phyloP scores from a whole-genome alignment of 1,140 invertebrate species.

The Lasaia peninsularis region DNA sequence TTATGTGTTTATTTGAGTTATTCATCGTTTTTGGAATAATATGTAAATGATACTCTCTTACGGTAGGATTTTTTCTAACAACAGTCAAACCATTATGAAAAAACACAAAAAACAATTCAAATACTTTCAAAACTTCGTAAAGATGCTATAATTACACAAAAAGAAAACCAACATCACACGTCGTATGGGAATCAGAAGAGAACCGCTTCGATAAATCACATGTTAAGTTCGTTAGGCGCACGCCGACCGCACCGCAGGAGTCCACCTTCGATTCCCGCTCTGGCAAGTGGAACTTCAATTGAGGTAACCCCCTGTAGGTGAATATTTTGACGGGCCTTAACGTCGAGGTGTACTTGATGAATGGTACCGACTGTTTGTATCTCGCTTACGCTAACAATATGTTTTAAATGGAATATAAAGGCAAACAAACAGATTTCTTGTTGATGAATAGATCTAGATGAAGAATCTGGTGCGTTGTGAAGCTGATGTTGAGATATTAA shows the following conservation, averaged over 20 bases:
- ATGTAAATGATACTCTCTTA: too few relatives aligned
- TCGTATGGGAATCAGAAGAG: slow-evolving; percentile 64
- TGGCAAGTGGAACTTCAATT: slow-evolving; percentile 57
- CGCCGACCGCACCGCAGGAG: slow-evolving; percentile 56
- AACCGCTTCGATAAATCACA: slow-evolving; percentile 65
- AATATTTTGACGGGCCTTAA: slow-evolving; percentile 66
- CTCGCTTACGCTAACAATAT: neutral
- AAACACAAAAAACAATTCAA: too few relatives aligned
- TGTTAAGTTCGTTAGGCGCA: slow-evolving; percentile 66
- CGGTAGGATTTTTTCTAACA: too few relatives aligned
- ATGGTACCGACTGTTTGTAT: slow-evolving; percentile 27
- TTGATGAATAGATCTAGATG: too few relatives aligned
- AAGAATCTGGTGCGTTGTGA: too few relatives aligned
- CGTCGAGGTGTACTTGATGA: slow-evolving; percentile 46
- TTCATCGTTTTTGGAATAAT: too few relatives aligned
- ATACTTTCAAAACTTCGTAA: neutral
- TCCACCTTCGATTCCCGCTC: slow-evolving; percentile 59
- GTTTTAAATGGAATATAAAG: too few relatives aligned
- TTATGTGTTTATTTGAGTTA: too few relatives aligned
- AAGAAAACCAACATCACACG: slow-evolving; percentile 48
- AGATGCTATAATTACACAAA: neutral
- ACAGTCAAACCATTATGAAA: too few relatives aligned
- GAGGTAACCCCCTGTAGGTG: slow-evolving; percentile 61
- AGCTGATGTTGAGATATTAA: too few relatives aligned
- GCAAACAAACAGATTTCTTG: too few relatives aligned